Conservation (phyloP, 2,797 vertebrate species). For the Xiphorhynchus erythropygius region DNA sequence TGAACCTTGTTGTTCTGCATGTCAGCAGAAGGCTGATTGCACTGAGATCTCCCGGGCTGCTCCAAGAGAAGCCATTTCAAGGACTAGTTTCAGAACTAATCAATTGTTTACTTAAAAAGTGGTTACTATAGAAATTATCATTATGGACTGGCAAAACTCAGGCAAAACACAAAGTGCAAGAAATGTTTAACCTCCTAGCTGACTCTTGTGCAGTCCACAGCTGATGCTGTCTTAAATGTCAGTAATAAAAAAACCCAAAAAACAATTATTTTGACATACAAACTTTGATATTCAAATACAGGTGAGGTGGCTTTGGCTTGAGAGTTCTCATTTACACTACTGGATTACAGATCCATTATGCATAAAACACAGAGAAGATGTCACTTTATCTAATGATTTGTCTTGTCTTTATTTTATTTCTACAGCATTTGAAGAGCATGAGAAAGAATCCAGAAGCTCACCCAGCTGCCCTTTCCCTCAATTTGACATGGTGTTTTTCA, state of each 20-base stretch:
- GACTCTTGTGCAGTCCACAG: not conserved
- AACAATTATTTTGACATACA: not conserved
- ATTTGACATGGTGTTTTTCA: not conserved
- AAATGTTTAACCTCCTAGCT: not conserved
- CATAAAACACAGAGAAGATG: not conserved
- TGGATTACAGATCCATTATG: not conserved
- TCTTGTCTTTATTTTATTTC: not conserved
- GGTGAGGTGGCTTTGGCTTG: not conserved
- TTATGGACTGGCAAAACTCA: not conserved
- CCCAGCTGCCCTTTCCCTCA: not conserved
- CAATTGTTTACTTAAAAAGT: conserved; percentile 35
- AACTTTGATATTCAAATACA: not conserved
- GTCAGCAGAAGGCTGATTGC: not conserved
- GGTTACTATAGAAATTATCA: conserved; percentile 51
- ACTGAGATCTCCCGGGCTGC: not conserved
- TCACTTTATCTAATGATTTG: not conserved
- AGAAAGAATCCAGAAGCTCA: not conserved
- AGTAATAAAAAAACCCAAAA: not conserved
- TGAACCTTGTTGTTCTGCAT: not conserved
- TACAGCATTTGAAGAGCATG: not conserved
- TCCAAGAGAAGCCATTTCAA: not conserved
- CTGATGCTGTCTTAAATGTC: not conserved
- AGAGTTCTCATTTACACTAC: not conserved
- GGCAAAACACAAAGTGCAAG: not conserved
- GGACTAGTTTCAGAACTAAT: conserved; percentile 42